These are phyloP conservation scores for Willisornis vidua DNA, from an alignment of 2,113 vertebrate species.

Conservation along the genomic window DNA sequence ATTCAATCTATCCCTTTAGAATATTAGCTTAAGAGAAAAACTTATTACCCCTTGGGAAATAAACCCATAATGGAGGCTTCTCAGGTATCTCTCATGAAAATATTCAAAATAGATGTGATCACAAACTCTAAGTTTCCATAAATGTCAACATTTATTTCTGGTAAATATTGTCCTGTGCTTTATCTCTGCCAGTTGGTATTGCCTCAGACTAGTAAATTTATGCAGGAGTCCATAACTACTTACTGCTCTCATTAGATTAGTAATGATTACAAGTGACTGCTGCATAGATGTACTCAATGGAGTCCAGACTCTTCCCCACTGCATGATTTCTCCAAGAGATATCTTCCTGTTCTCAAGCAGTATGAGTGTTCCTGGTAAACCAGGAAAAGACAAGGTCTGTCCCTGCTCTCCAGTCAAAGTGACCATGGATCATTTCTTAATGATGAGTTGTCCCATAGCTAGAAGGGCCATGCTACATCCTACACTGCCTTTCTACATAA, in stretches of 20 bases:
- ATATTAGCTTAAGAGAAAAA: slow-evolving; percentile 17
- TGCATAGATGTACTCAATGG: neutral
- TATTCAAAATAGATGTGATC: neutral
- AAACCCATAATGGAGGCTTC: neutral
- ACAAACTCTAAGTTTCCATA: neutral
- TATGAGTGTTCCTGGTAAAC: fast-evolving
- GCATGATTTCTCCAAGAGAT: neutral
- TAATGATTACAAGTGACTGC: neutral
- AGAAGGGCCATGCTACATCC: neutral
- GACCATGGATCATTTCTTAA: fast-evolving
- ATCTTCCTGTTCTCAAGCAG: neutral
- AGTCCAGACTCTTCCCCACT: neutral
- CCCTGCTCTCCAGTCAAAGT: neutral
- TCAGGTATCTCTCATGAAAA: neutral
- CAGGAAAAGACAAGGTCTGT: neutral
- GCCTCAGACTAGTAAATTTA: slow-evolving; percentile 7
- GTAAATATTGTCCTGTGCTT: neutral
- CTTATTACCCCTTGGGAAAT: neutral
- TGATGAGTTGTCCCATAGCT: neutral
- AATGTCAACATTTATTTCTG: neutral
- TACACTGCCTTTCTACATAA: neutral
- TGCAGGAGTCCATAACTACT: neutral
- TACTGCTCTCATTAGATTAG: neutral
- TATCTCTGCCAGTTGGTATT: neutral
- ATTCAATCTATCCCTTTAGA: slow-evolving; percentile 21